Base-by-base conservation (phyloP, 2,113 vertebrate genomes). In the Chionis minor region DNA sequence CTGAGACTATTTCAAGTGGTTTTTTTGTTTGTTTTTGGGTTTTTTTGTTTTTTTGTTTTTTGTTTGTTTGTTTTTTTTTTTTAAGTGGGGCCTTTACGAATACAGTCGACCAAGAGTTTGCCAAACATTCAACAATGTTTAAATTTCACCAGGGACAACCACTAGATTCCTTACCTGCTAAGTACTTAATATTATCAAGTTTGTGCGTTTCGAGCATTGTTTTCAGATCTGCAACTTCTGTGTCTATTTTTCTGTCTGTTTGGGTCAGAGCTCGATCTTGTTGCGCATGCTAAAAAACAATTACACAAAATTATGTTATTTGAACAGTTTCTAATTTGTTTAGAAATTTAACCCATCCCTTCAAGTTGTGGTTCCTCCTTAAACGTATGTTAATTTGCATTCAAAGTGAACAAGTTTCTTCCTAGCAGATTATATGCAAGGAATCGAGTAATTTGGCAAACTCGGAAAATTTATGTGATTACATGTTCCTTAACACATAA, bases 121-220 rank as follows among this genome's bases (percentile, higher is more conserved):
- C 16, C 26, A 88, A 79, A 47, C 22, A 66, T 32, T 58, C 33
- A 74, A 17, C 14, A 82, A 4, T 7, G 10, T 63, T 88, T 77
- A 62, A 84, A 52, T 20, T 88, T 58, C 42, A 73, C 11, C 49
- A 87, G 54, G 65, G 30, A 61, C 14, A 85, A 22, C 16, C 16
- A 44, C 33, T n/a, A 73, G 54, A 86, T 52, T 78, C 84, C 97
- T 97, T 97, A 99, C 99, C 99, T 98, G 99, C 99, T 67, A 99
- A 98, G 90, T 99, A 99, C 96, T 99, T 99, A 90, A 99, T 99
- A 9, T 99, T 99, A 86, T 99, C 99, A 61, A 99, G 98, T 97
- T 99, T 99, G 97, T 99, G 99, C 0, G 99, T 98, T 94, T 99
- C 99, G 2, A 99, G 98, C 99, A 99, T 98, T 72, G 99, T 99